Conservation (phyloP, 2,113 vertebrate genomes). For the Natator depressus region DNA sequence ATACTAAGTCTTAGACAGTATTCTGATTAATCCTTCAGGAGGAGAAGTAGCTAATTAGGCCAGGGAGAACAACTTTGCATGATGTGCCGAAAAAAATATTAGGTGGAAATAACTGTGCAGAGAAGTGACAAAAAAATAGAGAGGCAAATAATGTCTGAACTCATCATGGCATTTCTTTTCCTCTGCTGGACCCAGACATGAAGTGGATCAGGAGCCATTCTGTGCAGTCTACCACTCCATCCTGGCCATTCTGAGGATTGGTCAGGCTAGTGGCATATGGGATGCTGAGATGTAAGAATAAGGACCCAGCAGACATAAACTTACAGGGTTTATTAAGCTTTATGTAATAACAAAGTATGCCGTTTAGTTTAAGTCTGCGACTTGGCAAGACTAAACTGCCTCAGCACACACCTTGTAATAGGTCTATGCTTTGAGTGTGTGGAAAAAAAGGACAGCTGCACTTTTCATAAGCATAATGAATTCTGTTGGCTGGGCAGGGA, state of each 20-base stretch:
- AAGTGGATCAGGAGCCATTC: neutral
- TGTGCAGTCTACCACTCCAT: neutral
- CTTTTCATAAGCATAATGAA: neutral
- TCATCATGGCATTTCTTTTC: neutral
- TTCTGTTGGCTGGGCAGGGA: accelerated
- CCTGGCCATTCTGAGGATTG: neutral
- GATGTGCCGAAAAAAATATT: neutral
- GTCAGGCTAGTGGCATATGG: accelerated
- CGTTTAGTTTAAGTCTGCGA: neutral
- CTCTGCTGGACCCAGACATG: neutral
- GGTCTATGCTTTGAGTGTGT: neutral
- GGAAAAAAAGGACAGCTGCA: neutral
- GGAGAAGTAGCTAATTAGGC: neutral
- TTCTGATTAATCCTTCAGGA: neutral
- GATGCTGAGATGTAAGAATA: neutral
- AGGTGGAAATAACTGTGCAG: neutral
- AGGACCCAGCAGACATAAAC: neutral
- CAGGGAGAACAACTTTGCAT: neutral
- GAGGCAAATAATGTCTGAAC: too few species aligned
- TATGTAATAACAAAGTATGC: accelerated
- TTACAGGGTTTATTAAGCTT: neutral
- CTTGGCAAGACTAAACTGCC: neutral
- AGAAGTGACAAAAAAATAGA: neutral
- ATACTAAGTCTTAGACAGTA: neutral
- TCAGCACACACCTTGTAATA: neutral